phyloP scores from a whole-genome alignment of 2,113 vertebrate genomes.

The Taurulus bubalis region DNA sequence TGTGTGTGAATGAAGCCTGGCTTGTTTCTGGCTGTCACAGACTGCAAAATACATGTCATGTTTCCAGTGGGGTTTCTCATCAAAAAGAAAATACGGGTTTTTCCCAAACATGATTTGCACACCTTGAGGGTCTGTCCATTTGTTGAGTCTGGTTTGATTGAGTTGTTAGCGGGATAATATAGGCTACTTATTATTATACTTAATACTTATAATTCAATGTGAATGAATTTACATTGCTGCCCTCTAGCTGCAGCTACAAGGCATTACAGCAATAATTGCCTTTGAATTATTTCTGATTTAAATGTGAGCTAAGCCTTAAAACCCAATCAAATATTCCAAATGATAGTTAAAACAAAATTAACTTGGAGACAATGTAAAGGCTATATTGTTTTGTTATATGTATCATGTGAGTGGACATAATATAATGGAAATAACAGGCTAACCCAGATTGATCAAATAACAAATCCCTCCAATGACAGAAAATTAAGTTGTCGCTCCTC shows the following conservation, averaged over 20 bases:
- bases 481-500: constrained; percentile 41
- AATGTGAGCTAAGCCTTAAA: not conserved
- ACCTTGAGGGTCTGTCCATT: no score
- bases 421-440: not conserved
- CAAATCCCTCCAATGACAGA: constrained; percentile 41
- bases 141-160: no score
- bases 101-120: no score
- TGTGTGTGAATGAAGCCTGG: constrained; percentile 26
- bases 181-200: no score
- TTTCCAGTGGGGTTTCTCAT: constrained; percentile 11
- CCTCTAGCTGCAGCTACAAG: not conserved
- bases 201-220: not conserved
- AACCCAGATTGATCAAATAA: not conserved
- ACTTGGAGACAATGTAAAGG: not conserved
- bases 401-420: not conserved
- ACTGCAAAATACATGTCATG: constrained; percentile 48
- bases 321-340: not conserved
- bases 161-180: no score
- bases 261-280: not conserved
- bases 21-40: constrained; percentile 34
- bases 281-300: not conserved
- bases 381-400: not conserved
- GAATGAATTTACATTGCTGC: not conserved
- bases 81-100: no score
- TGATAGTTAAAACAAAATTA: not conserved